phyloP scores from a whole-genome alignment of 2,888 invertebrate genomes.

The Tachina fera region DNA sequence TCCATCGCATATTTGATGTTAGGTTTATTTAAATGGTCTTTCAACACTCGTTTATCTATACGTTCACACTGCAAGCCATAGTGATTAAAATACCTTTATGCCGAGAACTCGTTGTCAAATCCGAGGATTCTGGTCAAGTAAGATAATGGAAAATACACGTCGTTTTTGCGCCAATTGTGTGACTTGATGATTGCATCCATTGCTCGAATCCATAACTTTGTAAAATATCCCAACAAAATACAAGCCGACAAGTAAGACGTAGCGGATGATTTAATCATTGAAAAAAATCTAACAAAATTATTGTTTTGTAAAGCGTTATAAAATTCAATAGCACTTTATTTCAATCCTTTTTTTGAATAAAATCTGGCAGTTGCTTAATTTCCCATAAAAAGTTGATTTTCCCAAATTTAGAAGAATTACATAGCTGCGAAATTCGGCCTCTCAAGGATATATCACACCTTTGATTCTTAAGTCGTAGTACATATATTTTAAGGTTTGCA shows the following conservation, averaged over 20 bases:
- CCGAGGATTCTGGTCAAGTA: conserved; percentile 89
- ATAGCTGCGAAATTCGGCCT: conserved; percentile 97
- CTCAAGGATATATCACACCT: conserved; percentile 88
- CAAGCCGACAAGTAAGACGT: conserved; percentile 94
- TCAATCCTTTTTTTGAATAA: conserved; percentile 90
- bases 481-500: conserved; percentile 98
- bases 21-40: conserved; percentile 88
- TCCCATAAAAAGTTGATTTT: conserved; percentile 94
- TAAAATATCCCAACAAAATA: conserved; percentile 94
- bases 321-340: conserved; percentile 90
- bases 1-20: conserved; percentile 87
- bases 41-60: conserved; percentile 84
- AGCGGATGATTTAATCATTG: conserved; percentile 86
- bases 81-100: conserved; percentile 86
- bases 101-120: conserved; percentile 88
- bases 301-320: conserved; percentile 93
- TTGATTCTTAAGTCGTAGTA: conserved; percentile 92
- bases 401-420: conserved; percentile 96
- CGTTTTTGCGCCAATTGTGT: conserved; percentile 86
- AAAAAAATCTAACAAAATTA: conserved; percentile 96
- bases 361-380: conserved; percentile 89
- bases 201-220: conserved; percentile 91
- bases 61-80: conserved; percentile 87
- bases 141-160: conserved; percentile 86
- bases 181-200: conserved; percentile 91